Conservation (phyloP, 2,888 invertebrate species). For the Ethmia dodecea region DNA sequence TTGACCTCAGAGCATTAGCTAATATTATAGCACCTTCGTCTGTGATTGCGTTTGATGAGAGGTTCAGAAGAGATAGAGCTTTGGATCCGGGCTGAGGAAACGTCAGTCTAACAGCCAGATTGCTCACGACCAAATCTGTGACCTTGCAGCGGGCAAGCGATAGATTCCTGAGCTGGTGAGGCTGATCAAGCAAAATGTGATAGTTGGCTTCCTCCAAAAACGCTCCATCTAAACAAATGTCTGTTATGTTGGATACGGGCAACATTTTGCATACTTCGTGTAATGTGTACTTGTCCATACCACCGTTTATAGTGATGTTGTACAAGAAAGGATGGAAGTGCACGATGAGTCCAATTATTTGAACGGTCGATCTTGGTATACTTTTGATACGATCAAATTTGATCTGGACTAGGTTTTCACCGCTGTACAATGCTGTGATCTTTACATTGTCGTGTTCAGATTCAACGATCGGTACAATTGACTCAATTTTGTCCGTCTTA, state of each 20-base stretch:
- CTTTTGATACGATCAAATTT: conserved; percentile 31
- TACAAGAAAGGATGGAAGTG: conserved; percentile 30
- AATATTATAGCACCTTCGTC: conserved; percentile 41
- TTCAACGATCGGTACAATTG: too few species aligned
- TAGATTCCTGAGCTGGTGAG: conserved; percentile 28
- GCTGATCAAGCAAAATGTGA: conserved; percentile 30
- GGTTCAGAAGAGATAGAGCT: conserved; percentile 35
- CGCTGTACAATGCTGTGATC: conserved; percentile 29
- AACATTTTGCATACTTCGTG: conserved; percentile 41
- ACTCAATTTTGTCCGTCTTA: too few species aligned
- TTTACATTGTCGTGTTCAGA: conserved; percentile 10
- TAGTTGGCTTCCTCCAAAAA: conserved; percentile 35
- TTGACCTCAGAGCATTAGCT: conserved; percentile 33
- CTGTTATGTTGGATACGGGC: conserved; percentile 33
- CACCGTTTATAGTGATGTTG: conserved; percentile 32
- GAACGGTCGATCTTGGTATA: conserved; percentile 35
- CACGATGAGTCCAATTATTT: conserved; percentile 35
- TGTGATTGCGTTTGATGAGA: conserved; percentile 47
- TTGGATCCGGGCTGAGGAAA: conserved; percentile 34
- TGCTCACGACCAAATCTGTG: conserved; percentile 32
- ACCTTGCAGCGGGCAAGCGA: conserved; percentile 47
- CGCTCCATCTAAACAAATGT: conserved; percentile 40
- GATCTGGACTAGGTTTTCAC: conserved; percentile 32
- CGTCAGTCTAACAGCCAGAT: conserved; percentile 29
- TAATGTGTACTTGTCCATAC: conserved; percentile 27